Conservation (phyloP, 2,888 invertebrate genomes). For the Monopis laevigella region DNA sequence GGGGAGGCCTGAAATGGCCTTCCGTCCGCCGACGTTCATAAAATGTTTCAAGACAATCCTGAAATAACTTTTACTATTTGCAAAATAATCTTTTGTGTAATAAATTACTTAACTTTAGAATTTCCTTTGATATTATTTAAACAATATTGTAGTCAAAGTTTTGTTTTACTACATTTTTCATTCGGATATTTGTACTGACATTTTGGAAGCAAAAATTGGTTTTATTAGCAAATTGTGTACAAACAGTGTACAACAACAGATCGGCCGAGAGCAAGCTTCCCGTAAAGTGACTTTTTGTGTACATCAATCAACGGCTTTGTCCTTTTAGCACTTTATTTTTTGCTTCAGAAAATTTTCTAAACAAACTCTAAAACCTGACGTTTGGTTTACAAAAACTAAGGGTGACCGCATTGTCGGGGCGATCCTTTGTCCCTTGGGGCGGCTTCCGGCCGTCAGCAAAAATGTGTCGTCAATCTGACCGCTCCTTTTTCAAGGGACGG, state of each 20-base stretch:
- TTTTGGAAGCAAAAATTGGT: slow-evolving; percentile 1
- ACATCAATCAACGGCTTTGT: slow-evolving; percentile 14
- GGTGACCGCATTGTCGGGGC: slow-evolving; percentile 25
- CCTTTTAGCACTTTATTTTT: slow-evolving; percentile 15
- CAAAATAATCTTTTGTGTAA: slow-evolving; percentile 10
- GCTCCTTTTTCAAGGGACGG: slow-evolving; percentile 20
- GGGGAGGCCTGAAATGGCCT: slow-evolving; percentile 1
- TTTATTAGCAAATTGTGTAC: slow-evolving; percentile 7
- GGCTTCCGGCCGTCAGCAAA: slow-evolving; percentile 24
- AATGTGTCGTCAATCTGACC: slow-evolving; percentile 31
- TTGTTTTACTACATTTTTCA: not conserved
- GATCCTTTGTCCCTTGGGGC: slow-evolving; percentile 28
- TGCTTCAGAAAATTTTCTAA: slow-evolving; percentile 16
- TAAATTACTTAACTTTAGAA: too few relatives aligned
- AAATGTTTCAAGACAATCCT: slow-evolving; percentile 5
- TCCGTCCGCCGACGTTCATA: not conserved
- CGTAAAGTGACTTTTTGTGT: slow-evolving; percentile 12
- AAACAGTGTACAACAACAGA: slow-evolving; percentile 3
- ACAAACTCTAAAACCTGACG: slow-evolving; percentile 15
- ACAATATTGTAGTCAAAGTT: not conserved
- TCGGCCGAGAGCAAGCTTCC: slow-evolving; percentile 1
- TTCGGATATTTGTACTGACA: too few relatives aligned
- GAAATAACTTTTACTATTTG: slow-evolving; percentile 6
- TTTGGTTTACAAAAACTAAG: slow-evolving; percentile 26
- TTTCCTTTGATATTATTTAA: too few relatives aligned